Base-by-base conservation (phyloP, 2,797 vertebrate genomes). In the Betta splendens region DNA sequence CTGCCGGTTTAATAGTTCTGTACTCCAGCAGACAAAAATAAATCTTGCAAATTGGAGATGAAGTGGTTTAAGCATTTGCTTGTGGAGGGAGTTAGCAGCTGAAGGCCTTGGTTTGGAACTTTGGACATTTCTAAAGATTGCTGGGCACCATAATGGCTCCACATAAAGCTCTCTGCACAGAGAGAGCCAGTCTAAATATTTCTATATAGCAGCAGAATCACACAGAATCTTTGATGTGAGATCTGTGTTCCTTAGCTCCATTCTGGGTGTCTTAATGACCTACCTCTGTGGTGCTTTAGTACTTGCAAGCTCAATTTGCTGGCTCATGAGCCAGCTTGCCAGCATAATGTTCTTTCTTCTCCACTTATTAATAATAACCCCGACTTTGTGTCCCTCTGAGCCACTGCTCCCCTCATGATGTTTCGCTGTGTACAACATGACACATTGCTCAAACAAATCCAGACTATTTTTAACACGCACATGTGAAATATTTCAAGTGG, bases 261-360 rank as follows among this genome's bases (percentile, higher is more conserved):
- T 76, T 73, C 73, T 65, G 67, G 40, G 72, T 72, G 79, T 85
- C 72, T 72, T 84, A 84, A 89, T 84, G 80, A 78, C 72, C 64
- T 69, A 69, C 84, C 79, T 81, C 76, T 80, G 62, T 77, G 80
- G 65, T 78, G 74, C 75, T 79, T 85, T 75, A 65, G 60, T 75
- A 73, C 76, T 81, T 80, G 57, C 75, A 79, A 72, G 83, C 86
- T 84, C 86, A 87, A 85, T 89, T 87, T 87, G 81, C 80, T 85
- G 79, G 79, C 83, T 87, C 77, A 85, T 83, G 85, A 89, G 85
- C 76, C 84, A 51, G 74, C 62, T 68, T 81, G 67, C 77, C 48
- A 57, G 73, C 76, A 79, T 87, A 79, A 89, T 83, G 79, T 85
- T 84, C 72, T 81, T 85, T 81, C 74, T 85, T 69, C 57, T 73